Percentiles rank a stretch among this genome's conserved stretches.
phyloP scores from a whole-genome alignment of 1,140 invertebrate genomes.

The Augochlora pura region DNA sequence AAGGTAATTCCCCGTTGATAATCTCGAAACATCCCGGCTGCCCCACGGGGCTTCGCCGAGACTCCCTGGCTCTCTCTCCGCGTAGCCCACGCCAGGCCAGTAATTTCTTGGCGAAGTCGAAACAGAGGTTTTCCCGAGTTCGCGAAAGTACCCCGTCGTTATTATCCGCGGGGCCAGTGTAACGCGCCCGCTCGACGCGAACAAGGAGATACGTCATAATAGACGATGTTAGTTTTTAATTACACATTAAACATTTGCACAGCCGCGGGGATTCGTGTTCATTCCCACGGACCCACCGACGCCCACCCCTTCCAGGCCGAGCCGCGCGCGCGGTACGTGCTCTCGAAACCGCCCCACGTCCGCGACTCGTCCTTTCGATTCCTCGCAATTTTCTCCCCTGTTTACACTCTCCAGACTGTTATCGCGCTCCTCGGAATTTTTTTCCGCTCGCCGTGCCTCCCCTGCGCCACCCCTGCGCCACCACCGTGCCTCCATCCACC shows the following conservation, averaged over 20 bases:
- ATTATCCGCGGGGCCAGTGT: not conserved
- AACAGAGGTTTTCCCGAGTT: constrained; percentile 5
- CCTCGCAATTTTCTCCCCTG: constrained; percentile 39
- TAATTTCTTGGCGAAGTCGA: constrained; percentile 27
- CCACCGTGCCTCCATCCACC: too few species aligned
- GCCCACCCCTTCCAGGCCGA: not conserved
- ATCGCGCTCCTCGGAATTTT: constrained; percentile 9
- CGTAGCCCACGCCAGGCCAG: not conserved
- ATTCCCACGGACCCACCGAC: constrained; percentile 4
- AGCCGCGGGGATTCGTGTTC: constrained; percentile 21
- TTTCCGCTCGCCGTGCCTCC: too few species aligned
- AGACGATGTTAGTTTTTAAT: constrained; percentile 56
- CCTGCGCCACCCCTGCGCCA: too few species aligned
- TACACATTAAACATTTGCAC: constrained; percentile 55
- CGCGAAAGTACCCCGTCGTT: constrained; percentile 1
- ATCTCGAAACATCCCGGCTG: constrained; percentile 15
- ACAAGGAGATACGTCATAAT: constrained; percentile 24
- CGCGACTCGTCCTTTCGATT: constrained; percentile 5
- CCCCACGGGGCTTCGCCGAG: not conserved
- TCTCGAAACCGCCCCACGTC: not conserved
- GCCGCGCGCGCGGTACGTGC: not conserved
- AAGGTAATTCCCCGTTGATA: constrained; percentile 33
- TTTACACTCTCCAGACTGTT: constrained; percentile 39
- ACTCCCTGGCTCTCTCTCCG: too few species aligned
- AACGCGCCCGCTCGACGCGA: not conserved